Evolutionary conservation across 2,888 invertebrate species (phyloP).

Genomic region (Lycocerus yunnanus): DNA sequence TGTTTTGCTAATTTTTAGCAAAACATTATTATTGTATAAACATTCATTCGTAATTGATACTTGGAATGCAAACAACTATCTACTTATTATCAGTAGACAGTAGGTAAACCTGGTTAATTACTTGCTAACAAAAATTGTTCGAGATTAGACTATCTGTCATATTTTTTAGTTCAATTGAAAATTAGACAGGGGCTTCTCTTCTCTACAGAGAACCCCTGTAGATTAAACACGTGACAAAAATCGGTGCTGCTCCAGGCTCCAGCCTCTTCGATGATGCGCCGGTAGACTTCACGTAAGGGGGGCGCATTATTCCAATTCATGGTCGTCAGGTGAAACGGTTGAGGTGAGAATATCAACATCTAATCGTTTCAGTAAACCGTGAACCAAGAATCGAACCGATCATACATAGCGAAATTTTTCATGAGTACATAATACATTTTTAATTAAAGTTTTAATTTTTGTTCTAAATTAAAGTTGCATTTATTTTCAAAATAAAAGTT

Average conservation of each 20-base stretch:
- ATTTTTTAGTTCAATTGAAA: too few species aligned
- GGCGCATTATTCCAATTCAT: constrained; percentile 17
- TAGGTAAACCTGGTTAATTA: neutral
- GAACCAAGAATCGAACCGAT: constrained; percentile 14
- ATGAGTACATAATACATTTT: neutral
- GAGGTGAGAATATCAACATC: constrained; percentile 23
- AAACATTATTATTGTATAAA: too few species aligned
- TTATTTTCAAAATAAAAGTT: neutral
- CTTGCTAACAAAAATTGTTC: too few species aligned
- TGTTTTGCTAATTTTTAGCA: too few species aligned
- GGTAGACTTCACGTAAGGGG: constrained; percentile 4
- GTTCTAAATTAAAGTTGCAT: neutral
- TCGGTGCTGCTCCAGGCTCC: constrained; percentile 15
- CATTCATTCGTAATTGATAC: too few species aligned
- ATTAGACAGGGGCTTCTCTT: too few species aligned
- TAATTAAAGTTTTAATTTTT: neutral
- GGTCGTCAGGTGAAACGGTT: constrained; percentile 24
- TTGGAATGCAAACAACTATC: neutral
- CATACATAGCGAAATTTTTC: neutral
- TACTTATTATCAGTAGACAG: too few species aligned
- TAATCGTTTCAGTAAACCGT: constrained; percentile 10
- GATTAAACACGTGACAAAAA: constrained; percentile 9
- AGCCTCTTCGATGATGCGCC: constrained; percentile 15
- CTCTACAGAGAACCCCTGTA: constrained; percentile 5
- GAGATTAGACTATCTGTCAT: too few species aligned